Base-by-base conservation (phyloP, 2,797 vertebrate genomes). In the Phoeniculus purpureus region DNA sequence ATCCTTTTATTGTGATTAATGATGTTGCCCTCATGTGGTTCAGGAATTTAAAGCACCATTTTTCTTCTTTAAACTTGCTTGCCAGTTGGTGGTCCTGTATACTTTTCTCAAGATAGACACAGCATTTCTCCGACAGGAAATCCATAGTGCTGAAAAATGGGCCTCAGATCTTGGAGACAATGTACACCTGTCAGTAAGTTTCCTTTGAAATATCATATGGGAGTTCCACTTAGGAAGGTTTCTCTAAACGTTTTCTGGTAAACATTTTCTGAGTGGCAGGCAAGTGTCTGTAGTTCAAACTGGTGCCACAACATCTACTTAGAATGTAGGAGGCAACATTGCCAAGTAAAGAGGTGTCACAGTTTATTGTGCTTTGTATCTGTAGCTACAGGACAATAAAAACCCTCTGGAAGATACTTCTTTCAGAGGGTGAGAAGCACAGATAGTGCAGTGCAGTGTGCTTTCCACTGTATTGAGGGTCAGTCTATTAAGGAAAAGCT, bases 131-230 rank as follows among this genome's bases (percentile, higher is more conserved):
- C 81, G 54, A 86, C 78, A 91, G 45, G 74, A 56, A 94, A 92
- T 80, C 79, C 68, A 52, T 51, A 83, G 72, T 92, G 62, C 83
- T 91, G 85, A 96, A 93, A 96, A 93, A 66, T 61, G 52, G 15
- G 4, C 72, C 74, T 96, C 72, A 84, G 65, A 95, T 96, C 78
- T 79, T 93, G 62, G n/a, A 58, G 21, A 61, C 95, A 94, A 95
- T 96, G 96, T 96, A 89, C 71, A 91, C 55, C 82, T 87, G 84
- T 89, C 87, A 93, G 81, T 95, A 96, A 87, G 81, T 94, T 95
- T 74, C 47, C 73, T 91, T 94, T 96, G 84, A 96, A 96, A 65
- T 80, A 66, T 20, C 85, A 90, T 32, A 90, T 94, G 92, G 79
- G 71, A 81, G 93, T 95, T 93, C 59, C 27, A 84, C 54, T 29